Conservation (phyloP, 2,888 invertebrate species). For the Chrysolina americana region DNA sequence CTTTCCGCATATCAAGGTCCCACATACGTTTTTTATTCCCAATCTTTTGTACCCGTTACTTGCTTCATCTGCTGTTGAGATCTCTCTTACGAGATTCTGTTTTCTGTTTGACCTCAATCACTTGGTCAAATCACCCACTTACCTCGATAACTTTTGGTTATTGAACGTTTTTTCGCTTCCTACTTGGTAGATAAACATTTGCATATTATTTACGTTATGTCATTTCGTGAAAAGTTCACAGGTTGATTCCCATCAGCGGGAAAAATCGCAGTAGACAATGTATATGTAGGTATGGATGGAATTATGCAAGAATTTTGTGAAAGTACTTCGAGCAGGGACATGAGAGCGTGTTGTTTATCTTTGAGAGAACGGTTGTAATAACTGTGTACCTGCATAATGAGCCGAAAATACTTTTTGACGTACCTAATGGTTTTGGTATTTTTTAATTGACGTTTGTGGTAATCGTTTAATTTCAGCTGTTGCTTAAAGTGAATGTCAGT, state of each 20-base stretch:
- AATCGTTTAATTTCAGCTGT: neutral
- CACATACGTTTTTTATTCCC: neutral
- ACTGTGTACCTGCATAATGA: conserved; percentile 20
- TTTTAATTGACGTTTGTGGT: neutral
- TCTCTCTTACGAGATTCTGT: conserved; percentile 24
- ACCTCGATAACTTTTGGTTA: neutral
- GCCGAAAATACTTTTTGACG: conserved; percentile 1
- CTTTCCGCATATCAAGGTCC: neutral
- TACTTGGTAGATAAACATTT: neutral
- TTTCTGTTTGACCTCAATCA: conserved; percentile 17
- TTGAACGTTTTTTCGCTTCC: neutral
- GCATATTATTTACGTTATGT: conserved; percentile 19
- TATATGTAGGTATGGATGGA: conserved; percentile 5
- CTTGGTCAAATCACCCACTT: conserved; percentile 23
- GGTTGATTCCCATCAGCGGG: neutral
- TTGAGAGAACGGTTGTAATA: conserved; percentile 16
- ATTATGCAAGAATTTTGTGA: conserved; percentile 33
- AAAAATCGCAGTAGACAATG: neutral
- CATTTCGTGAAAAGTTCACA: conserved; percentile 9
- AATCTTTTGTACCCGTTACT: conserved; percentile 17
- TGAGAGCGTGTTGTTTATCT: conserved; percentile 18
- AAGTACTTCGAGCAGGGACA: conserved; percentile 22
- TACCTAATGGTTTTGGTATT: conserved; percentile 12
- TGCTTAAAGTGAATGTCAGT: neutral
- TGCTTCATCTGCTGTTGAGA: conserved; percentile 29